Evolutionary conservation across 2,888 invertebrate species (phyloP), one percentile per base, ranked within the genome.

Genomic region (Drosophila lacicola): DNA sequence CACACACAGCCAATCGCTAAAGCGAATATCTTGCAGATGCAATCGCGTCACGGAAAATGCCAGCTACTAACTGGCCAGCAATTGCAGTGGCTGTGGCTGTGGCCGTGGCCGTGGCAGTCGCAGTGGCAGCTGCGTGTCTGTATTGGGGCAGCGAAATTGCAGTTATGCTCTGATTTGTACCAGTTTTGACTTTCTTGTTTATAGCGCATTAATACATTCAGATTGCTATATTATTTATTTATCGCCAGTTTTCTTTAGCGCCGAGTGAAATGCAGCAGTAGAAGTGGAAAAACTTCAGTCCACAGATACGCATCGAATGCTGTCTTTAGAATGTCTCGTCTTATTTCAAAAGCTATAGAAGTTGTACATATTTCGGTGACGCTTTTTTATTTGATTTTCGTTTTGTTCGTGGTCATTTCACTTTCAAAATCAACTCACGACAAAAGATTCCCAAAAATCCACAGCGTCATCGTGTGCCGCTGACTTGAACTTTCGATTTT

Each of bases 131-230:
- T 65, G 78, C 72, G 69, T 65, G 65, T 76, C 69, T 70, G 67
- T 64, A 86, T 87, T 78, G 82, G 80, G 72, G 87, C 79, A 86
- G 89, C 90, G 85, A 90, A 90, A 91, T 88, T 91, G 91, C 91
- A 92, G 92, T 92, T 92, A 92, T 92, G 92, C 92, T 92, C 92
- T 92, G 90, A 92, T 92, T 92, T 92, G 91, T 92, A 90, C 90
- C 91, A 91, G 91, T 92, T 92, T 91, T 87, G 90, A 91, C 92
- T 92, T 92, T 92, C 92, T 92, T 91, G 90, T 90, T 90, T 90
- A 90, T 87, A 75, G 81, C 87, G 79, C 85, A 89, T 89, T 85
- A 82, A 84, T 84, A 87, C 89, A 84, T 84, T 71, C 63, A 87
- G 85, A 88, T 88, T 79, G 88, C 88, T 88, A 77, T 89, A 82